Conservation (phyloP, 2,113 vertebrate genomes). For the Grallaria varia region DNA sequence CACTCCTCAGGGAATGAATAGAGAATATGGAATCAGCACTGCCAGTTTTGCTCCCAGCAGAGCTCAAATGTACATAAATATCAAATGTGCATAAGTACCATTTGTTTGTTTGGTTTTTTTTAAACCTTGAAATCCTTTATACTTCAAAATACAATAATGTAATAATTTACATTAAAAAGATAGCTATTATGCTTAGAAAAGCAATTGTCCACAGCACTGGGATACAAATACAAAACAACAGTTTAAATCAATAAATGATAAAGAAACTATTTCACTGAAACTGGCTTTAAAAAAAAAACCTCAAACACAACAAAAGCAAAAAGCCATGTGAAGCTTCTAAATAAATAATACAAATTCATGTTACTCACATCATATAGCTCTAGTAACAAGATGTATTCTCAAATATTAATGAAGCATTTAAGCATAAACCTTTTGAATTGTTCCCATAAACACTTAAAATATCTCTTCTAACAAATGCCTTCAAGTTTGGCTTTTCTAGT, state of each 20-base stretch:
- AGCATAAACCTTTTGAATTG: not conserved
- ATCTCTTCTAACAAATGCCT: not conserved
- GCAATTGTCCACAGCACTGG: not conserved
- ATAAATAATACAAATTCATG: not conserved
- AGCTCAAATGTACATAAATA: accelerated
- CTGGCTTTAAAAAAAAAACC: not conserved
- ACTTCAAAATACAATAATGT: not conserved
- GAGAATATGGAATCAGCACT: not conserved
- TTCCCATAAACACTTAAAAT: not conserved
- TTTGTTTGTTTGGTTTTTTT: not conserved
- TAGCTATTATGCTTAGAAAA: not conserved
- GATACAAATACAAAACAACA: not conserved
- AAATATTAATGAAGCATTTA: not conserved
- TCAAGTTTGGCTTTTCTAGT: not conserved
- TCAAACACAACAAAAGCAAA: not conserved
- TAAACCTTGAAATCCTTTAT: not conserved
- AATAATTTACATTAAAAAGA: not conserved
- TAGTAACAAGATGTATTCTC: not conserved
- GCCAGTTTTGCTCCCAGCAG: not conserved
- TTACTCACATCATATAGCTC: not conserved
- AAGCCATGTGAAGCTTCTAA: not conserved
- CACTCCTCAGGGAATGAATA: not conserved
- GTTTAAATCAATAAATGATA: not conserved
- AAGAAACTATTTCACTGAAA: not conserved
- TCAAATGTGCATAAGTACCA: accelerated